Evolutionary conservation across 1,140 invertebrate species (phyloP).

Genomic region (Cheumatopsyche charites): DNA sequence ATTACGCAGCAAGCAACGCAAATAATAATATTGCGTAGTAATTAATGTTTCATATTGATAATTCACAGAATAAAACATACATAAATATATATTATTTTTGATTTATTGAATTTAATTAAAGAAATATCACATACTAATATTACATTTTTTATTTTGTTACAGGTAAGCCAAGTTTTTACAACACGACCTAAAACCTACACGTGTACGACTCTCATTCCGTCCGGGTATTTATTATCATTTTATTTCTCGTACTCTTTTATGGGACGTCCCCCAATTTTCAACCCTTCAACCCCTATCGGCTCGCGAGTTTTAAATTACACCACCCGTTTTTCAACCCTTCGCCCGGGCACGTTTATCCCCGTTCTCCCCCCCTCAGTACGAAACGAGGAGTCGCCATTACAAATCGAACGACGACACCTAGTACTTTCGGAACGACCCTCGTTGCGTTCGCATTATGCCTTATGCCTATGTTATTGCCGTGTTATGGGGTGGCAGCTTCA

Average conservation of each 20-base stretch:
- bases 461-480: not conserved
- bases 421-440: not conserved
- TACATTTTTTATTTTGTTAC: constrained; percentile 18
- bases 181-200: not conserved
- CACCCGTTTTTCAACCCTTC: not conserved
- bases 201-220: not conserved
- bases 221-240: constrained; percentile 19
- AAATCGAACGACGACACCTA: constrained; percentile 21
- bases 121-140: too few species aligned
- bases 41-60: too few species aligned
- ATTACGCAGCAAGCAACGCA: too few species aligned
- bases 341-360: not conserved
- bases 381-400: constrained; percentile 1
- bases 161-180: constrained; percentile 25
- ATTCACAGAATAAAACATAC: too few species aligned
- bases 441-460: not conserved
- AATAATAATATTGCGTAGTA: too few species aligned
- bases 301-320: constrained; percentile 23
- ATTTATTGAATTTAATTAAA: too few species aligned
- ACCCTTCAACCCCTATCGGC: not conserved
- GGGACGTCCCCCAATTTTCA: not conserved
- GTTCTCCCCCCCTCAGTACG: not conserved
- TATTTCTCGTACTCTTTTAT: constrained; percentile 7
- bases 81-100: too few species aligned
- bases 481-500: too few species aligned